These are phyloP conservation scores for Sebastes aleutianus DNA, from an alignment of 2,797 vertebrate genomes.

Conservation along the genomic window DNA sequence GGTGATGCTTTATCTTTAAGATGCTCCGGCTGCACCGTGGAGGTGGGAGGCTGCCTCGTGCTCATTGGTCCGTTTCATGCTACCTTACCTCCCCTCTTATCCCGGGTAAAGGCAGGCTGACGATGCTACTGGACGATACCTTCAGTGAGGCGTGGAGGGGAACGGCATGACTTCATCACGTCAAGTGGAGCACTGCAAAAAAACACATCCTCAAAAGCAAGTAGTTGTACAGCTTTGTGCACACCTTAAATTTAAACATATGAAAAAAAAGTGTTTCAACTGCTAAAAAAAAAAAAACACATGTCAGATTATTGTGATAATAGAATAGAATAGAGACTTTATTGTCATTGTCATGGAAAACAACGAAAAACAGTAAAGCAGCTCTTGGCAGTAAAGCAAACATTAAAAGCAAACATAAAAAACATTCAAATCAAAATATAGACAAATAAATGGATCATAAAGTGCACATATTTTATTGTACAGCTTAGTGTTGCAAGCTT, in stretches of 20 bases:
- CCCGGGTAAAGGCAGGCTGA: slow-evolving; percentile 52
- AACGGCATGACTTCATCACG: slow-evolving; percentile 73
- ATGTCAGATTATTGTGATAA: not conserved
- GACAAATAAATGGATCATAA: too few species aligned
- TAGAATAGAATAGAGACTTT: too few species aligned
- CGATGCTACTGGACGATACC: slow-evolving; percentile 60
- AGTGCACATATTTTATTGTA: too few species aligned
- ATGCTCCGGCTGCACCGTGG: slow-evolving; percentile 25
- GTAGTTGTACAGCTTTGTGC: not conserved
- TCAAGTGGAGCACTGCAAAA: slow-evolving; percentile 54
- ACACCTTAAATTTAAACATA: not conserved
- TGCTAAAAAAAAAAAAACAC: not conserved
- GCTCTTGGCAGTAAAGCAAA: too few species aligned
- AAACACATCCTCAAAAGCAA: slow-evolving; percentile 23
- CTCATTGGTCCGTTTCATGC: slow-evolving; percentile 66
- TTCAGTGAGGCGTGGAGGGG: slow-evolving; percentile 52
- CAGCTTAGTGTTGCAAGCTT: too few species aligned
- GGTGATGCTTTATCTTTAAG: slow-evolving; percentile 65
- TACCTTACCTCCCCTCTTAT: slow-evolving; percentile 53
- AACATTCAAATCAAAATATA: too few species aligned
- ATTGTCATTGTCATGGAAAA: too few species aligned
- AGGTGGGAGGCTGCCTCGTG: slow-evolving; percentile 30
- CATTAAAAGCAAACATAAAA: too few species aligned
- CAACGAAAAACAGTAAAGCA: too few species aligned
- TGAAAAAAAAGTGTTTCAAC: not conserved